Evolutionary conservation across 2,888 invertebrate genomes (phyloP), one percentile per base, ranked within the genome.

Genomic region (Dynastes hyllus): DNA sequence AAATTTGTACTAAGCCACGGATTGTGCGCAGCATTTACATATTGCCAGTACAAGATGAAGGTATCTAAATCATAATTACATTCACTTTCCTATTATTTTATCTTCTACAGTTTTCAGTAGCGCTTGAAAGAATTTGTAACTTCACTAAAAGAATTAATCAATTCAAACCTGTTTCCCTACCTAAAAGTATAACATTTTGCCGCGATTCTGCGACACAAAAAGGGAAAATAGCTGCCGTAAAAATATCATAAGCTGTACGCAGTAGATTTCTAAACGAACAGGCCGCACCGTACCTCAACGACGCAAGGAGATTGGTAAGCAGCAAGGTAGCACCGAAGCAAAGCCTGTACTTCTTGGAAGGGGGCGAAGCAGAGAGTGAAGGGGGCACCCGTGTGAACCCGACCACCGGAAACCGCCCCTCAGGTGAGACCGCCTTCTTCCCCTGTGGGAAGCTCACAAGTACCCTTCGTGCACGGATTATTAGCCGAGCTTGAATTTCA

Each of bases 391-490:
- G 88, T 88, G 88, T 87, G 88, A 88, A 88, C 87, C 84, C 84
- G 85, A 85, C 86, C 87, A 88, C 87, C 88, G 88, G 88, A 88
- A 88, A 84, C 87, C 87, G 86, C 87, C 88, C 87, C 85, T 88
- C 87, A 87, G 87, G 87, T 87, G 86, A 81, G 83, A 83, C 85
- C 86, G 85, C 87, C 86, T 84, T 82, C 84, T 84, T 81, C 85
- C 86, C 86, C 86, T 86, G 86, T 87, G 87, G 87, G 87, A 87
- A 87, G 87, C 84, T 83, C 82, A 84, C 81, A 84, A 86, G 87
- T 83, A 84, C 86, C 86, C 87, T 86, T 85, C 86, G 86, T 86
- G 86, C 87, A 87, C 86, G 87, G 86, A 86, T 87, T 87, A 87
- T 87, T 87, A 87, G 86, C 85, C 84, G 82, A 85, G 87, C 85